Evolutionary conservation across 2,797 vertebrate genomes (phyloP).

Genomic region (Columba guinea): DNA sequence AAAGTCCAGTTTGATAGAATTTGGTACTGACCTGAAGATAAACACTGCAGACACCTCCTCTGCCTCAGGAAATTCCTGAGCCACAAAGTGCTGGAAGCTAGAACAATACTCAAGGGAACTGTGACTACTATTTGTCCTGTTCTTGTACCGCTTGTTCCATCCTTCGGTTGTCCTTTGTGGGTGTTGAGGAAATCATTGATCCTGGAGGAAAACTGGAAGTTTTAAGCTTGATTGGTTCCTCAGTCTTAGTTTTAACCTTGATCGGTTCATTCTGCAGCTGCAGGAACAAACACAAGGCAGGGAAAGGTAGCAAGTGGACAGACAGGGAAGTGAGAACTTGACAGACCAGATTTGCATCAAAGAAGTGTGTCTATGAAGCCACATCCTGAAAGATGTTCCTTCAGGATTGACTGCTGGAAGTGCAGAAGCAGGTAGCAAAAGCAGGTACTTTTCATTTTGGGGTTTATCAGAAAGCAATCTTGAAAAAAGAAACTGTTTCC

Average conservation of each 20-base stretch:
- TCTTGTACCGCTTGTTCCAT: neutral
- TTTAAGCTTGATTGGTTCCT: neutral
- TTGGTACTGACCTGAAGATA: neutral
- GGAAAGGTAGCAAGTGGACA: neutral
- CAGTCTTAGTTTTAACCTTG: neutral
- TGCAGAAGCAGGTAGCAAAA: neutral
- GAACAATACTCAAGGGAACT: neutral
- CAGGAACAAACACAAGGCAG: neutral
- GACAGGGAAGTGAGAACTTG: neutral
- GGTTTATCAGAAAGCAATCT: neutral
- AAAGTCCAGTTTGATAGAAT: neutral
- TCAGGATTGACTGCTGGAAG: neutral
- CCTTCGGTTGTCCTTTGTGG: neutral
- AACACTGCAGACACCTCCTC: neutral
- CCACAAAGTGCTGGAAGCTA: neutral
- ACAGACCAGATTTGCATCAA: neutral
- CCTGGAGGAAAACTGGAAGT: neutral
- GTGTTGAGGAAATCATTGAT: neutral
- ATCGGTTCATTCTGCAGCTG: neutral
- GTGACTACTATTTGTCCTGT: neutral
- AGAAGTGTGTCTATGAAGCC: neutral
- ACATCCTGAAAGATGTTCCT: neutral
- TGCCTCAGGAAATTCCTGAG: neutral
- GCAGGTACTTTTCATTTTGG: neutral
- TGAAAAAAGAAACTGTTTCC: neutral